phyloP scores from a whole-genome alignment of 2,888 invertebrate genomes.

The Conus canariensis region DNA sequence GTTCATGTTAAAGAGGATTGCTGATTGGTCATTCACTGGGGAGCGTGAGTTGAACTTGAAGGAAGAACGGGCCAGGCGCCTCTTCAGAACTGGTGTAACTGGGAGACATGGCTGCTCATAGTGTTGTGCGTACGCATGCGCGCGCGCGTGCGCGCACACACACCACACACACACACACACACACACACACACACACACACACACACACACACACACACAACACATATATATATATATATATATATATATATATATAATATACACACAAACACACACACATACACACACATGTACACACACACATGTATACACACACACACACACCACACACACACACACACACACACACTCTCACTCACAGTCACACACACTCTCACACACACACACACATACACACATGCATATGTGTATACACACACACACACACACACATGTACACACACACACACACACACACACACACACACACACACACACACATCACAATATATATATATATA shows the following conservation, averaged over 20 bases:
- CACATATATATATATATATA: neutral
- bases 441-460: neutral
- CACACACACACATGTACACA: neutral
- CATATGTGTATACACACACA: neutral
- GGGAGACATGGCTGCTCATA: neutral
- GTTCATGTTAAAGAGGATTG: neutral
- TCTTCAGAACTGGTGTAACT: no score
- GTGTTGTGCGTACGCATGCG: constrained; percentile 13
- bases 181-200: neutral
- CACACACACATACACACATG: neutral
- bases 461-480: constrained; percentile 15
- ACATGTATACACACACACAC: constrained; percentile 19
- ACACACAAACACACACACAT: neutral
- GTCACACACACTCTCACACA: neutral
- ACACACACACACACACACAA: no score
- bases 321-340: constrained; percentile 20
- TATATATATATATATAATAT: neutral
- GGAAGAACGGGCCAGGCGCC: no score
- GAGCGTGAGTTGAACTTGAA: no score
- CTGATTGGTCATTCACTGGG: neutral
- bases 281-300: constrained; percentile 5
- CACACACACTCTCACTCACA: neutral
- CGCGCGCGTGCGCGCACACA: neutral
- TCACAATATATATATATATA: neutral
- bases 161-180: constrained; percentile 13